Conservation (phyloP, 2,888 invertebrate species). For the Cylindroiulus punctatus region DNA sequence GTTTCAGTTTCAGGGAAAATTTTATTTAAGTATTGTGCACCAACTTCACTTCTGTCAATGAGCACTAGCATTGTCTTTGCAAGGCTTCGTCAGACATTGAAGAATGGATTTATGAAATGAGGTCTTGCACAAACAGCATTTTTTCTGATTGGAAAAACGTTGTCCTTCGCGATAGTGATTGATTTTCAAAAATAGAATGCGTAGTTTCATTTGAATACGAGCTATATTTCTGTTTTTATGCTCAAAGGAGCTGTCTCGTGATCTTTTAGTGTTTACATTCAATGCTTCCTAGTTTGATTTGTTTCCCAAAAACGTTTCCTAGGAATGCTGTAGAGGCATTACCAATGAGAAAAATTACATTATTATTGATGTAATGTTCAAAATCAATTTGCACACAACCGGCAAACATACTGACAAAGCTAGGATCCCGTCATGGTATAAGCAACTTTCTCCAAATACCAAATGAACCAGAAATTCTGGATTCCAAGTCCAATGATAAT, state of each 20-base stretch:
- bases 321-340: no score
- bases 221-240: neutral
- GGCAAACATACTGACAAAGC: neutral
- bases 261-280: no score
- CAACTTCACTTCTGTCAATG: neutral
- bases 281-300: no score
- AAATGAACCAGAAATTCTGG: neutral
- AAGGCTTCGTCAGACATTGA: neutral
- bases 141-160: neutral
- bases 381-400: no score
- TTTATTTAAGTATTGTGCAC: neutral
- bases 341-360: no score
- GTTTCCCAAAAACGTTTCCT: no score
- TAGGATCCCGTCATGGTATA: neutral
- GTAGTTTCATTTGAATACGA: neutral
- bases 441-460: neutral
- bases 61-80: neutral
- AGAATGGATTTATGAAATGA: conserved; percentile 15
- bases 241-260: neutral
- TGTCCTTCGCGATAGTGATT: neutral
- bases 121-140: neutral
- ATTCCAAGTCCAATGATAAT: neutral
- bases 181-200: neutral
- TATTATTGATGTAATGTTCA: no score
- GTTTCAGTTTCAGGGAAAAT: neutral